Percentiles rank a stretch among this genome's conserved stretches.
Conservation (phyloP, 2,888 invertebrate species). For the Dolichopus griseipennis region DNA sequence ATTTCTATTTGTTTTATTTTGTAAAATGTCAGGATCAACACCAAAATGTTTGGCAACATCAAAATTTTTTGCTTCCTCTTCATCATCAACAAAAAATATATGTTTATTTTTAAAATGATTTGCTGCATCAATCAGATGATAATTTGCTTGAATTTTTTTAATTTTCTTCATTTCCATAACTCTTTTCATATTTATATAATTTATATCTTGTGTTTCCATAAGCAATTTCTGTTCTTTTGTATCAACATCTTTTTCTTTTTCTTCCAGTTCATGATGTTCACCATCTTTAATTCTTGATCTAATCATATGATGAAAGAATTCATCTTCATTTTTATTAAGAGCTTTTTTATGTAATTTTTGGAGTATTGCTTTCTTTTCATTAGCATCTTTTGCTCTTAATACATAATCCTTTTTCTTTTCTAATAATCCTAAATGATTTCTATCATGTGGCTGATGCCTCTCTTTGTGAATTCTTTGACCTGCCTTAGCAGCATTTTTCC, state of each 20-base stretch:
- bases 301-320: slow-evolving; percentile 97
- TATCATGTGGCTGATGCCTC: slow-evolving; percentile 70
- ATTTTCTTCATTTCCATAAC: slow-evolving; percentile 70
- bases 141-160: slow-evolving; percentile 56
- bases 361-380: slow-evolving; percentile 73
- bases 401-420: slow-evolving; percentile 88
- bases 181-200: slow-evolving; percentile 78
- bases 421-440: slow-evolving; percentile 69
- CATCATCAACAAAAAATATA: slow-evolving; percentile 66
- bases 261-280: slow-evolving; percentile 58
- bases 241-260: slow-evolving; percentile 63
- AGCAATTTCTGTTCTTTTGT: slow-evolving; percentile 75
- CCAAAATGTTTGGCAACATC: slow-evolving; percentile 61
- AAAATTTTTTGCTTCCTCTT: slow-evolving; percentile 52
- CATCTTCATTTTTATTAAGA: slow-evolving; percentile 91
- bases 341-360: slow-evolving; percentile 75
- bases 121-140: slow-evolving; percentile 74
- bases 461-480: slow-evolving; percentile 77
- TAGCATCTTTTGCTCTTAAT: slow-evolving; percentile 65
- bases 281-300: slow-evolving; percentile 64
- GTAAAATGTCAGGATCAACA: neutral
- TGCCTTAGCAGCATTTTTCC: slow-evolving; percentile 79
- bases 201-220: slow-evolving; percentile 86
- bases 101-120: slow-evolving; percentile 65
- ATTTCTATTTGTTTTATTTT: neutral